Conservation (phyloP, 1,140 invertebrate genomes). For the Eumaeus atala region DNA sequence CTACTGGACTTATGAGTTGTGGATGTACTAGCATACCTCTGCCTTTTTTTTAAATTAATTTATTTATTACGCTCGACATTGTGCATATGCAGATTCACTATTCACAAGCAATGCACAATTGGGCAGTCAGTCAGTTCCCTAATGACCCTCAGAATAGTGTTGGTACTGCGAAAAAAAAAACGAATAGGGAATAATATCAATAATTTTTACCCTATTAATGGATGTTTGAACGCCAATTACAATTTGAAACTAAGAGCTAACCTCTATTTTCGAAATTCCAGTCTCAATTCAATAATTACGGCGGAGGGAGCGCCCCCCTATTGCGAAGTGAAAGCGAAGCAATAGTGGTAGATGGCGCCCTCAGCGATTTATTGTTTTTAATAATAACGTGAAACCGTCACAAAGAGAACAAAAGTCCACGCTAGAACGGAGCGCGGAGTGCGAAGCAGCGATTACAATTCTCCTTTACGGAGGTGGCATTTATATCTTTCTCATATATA, state of each 20-base stretch:
- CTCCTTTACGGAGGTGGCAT: conserved; percentile 28
- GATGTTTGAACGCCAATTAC: not conserved
- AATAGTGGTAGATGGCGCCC: conserved; percentile 66
- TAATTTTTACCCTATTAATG: not conserved
- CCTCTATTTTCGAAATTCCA: conserved; percentile 10
- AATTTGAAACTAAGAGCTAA: not conserved
- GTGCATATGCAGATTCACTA: too few relatives aligned
- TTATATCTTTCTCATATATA: not conserved
- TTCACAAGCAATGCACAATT: too few relatives aligned
- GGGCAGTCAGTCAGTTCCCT: too few relatives aligned
- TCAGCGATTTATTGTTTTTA: conserved; percentile 72
- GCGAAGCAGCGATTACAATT: conserved; percentile 5
- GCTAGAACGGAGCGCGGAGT: conserved; percentile 35
- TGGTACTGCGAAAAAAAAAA: too few relatives aligned
- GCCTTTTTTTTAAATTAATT: too few relatives aligned
- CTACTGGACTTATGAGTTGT: too few relatives aligned
- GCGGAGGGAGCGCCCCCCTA: conserved; percentile 25
- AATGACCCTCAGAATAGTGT: too few relatives aligned
- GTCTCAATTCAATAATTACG: not conserved
- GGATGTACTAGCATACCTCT: too few relatives aligned
- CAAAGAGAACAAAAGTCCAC: conserved; percentile 67
- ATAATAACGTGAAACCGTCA: conserved; percentile 70
- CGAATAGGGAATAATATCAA: too few relatives aligned
- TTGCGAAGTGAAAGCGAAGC: conserved; percentile 61
- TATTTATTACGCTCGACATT: too few relatives aligned